phyloP scores from a whole-genome alignment of 2,113 vertebrate genomes.

The Dicentrarchus labrax region DNA sequence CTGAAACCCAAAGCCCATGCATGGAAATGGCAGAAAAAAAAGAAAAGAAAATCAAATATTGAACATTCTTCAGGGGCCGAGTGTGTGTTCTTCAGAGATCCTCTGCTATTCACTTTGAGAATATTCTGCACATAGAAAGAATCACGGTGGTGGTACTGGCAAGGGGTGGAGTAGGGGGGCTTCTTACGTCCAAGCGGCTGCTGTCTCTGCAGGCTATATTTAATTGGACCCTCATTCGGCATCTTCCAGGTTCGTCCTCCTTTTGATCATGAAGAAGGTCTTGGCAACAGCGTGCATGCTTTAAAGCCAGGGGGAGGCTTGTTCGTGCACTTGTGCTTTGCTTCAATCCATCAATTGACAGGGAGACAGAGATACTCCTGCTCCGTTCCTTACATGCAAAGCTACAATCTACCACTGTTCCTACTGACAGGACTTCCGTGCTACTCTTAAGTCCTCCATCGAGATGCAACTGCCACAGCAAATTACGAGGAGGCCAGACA shows the following conservation, averaged over 20 bases:
- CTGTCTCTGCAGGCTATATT: conserved; percentile 82
- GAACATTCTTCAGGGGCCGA: conserved; percentile 65
- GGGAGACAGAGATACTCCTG: conserved; percentile 54
- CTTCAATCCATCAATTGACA: conserved; percentile 65
- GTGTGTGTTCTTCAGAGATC: conserved; percentile 63
- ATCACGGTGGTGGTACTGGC: conserved; percentile 47
- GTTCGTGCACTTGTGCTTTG: conserved; percentile 66
- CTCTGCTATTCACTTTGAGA: conserved; percentile 78
- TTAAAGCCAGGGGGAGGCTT: conserved; percentile 75
- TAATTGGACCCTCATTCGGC: conserved; percentile 84
- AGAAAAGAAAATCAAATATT: conserved; percentile 75
- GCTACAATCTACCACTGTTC: conserved; percentile 32
- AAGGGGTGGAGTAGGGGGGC: conserved; percentile 34
- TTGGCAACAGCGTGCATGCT: conserved; percentile 73
- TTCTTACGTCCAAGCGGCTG: conserved; percentile 69
- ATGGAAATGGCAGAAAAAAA: conserved; percentile 54
- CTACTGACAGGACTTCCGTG: conserved; percentile 48
- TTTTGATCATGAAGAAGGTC: conserved; percentile 83
- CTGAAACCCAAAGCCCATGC: conserved; percentile 36
- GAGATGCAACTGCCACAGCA: conserved; percentile 54
- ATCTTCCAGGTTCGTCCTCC: conserved; percentile 81
- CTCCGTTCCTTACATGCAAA: conserved; percentile 49
- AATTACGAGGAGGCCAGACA: conserved; percentile 45
- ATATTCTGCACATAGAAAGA: conserved; percentile 72
- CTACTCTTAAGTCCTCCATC: conserved; percentile 41